Percentiles rank a stretch among this genome's conserved stretches.
Evolutionary conservation across 2,113 vertebrate genomes (phyloP).

Genomic region (Esox niger): DNA sequence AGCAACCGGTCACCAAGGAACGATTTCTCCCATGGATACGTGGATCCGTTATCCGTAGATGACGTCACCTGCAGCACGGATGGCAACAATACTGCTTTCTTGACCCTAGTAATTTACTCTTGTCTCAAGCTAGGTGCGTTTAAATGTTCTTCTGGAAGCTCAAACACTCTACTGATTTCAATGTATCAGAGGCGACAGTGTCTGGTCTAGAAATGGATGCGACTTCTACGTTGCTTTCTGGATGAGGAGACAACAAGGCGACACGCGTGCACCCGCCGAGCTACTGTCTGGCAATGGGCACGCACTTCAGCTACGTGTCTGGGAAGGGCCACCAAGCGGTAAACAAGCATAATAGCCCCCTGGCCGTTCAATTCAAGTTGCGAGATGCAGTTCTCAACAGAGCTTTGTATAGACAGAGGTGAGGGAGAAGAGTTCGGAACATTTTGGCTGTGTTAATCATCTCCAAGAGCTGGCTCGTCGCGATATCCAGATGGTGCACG

Average conservation of each 20-base stretch:
- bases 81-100: conserved; percentile 17
- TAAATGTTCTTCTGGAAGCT: neutral
- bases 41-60: conserved; percentile 64
- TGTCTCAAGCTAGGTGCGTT: neutral
- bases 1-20: conserved; percentile 88
- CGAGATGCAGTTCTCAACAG: conserved; percentile 33
- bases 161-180: neutral
- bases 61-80: conserved; percentile 69
- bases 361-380: conserved; percentile 12
- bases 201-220: neutral
- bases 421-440: conserved; percentile 32
- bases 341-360: conserved; percentile 12
- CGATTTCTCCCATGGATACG: conserved; percentile 80
- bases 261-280: neutral
- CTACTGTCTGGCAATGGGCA: neutral
- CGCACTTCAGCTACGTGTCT: neutral
- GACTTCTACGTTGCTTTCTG: neutral
- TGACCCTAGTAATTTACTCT: neutral
- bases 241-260: neutral
- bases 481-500: conserved; percentile 42
- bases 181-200: neutral
- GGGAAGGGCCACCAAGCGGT: neutral
- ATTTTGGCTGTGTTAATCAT: conserved; percentile 44
- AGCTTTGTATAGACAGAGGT: neutral
- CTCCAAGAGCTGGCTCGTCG: conserved; percentile 36